phyloP scores from a whole-genome alignment of 2,888 invertebrate species.

The Latheticus oryzae region DNA sequence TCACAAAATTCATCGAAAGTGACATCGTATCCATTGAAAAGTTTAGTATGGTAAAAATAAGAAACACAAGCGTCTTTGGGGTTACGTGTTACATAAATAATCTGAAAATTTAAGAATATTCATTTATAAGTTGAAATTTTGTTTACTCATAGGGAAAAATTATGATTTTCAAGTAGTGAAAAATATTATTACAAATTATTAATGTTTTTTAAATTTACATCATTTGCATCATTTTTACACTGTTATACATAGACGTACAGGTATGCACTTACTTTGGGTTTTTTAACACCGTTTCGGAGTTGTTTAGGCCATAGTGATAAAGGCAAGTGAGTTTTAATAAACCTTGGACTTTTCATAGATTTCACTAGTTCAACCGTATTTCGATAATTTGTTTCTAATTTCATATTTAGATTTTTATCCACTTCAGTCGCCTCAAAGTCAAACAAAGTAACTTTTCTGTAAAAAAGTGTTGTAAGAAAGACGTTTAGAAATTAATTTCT shows the following conservation, averaged over 20 bases:
- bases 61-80: conserved; percentile 80
- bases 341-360: conserved; percentile 59
- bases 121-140: conserved; percentile 1
- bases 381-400: neutral
- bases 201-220: neutral
- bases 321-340: conserved; percentile 76
- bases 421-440: neutral
- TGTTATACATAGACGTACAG: neutral
- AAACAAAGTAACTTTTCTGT: neutral
- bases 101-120: conserved; percentile 59
- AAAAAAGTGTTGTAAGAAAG: conserved; percentile 16
- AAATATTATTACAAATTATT: neutral
- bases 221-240: too few species aligned
- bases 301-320: conserved; percentile 70
- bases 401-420: neutral
- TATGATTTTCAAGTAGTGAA: neutral
- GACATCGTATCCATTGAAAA: conserved; percentile 69
- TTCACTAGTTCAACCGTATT: conserved; percentile 45
- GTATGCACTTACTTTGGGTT: conserved; percentile 56
- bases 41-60: conserved; percentile 74
- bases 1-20: conserved; percentile 71
- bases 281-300: conserved; percentile 61
- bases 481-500: conserved; percentile 46
- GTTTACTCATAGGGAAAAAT: neutral
- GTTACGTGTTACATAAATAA: conserved; percentile 79